A percentile compares a stretch with the other conserved stretches of the same genome.
Conservation (phyloP, 2,888 invertebrate genomes). For the Philonicus albiceps region DNA sequence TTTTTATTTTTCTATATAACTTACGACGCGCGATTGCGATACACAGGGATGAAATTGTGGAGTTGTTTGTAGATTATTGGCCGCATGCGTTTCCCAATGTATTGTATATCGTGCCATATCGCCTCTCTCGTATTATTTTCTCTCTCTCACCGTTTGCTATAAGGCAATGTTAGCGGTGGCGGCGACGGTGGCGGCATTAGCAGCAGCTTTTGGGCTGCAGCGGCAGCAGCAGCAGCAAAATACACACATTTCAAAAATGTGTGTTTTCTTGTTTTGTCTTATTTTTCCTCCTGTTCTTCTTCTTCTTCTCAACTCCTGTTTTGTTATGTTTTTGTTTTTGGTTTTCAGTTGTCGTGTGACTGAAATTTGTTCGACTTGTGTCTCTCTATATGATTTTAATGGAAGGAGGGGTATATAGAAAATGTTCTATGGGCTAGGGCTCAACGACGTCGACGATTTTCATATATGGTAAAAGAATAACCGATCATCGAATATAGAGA, state of each 20-base stretch:
- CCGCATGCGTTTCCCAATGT: slow-evolving; percentile 34
- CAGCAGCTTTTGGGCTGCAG: neutral
- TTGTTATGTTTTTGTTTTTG: neutral
- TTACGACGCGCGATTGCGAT: neutral
- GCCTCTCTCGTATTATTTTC: slow-evolving; percentile 6
- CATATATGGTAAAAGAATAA: slow-evolving; percentile 33
- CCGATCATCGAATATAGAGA: slow-evolving; percentile 43
- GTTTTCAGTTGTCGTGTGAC: neutral
- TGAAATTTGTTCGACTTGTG: slow-evolving; percentile 32
- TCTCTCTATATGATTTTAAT: neutral
- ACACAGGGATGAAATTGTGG: slow-evolving; percentile 9
- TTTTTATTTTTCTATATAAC: slow-evolving; percentile 29
- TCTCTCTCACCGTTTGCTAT: too few relatives aligned
- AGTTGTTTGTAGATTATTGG: slow-evolving; percentile 10
- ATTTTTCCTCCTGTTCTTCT: neutral
- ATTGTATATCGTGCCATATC: neutral
- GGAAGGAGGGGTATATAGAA: slow-evolving; percentile 4
- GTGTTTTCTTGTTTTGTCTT: neutral
- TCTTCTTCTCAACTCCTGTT: neutral
- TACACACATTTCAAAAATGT: neutral
- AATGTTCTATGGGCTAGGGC: neutral
- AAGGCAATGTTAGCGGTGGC: too few relatives aligned
- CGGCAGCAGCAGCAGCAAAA: neutral
- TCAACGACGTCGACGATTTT: neutral
- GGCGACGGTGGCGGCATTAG: neutral